A percentile compares a stretch with the other conserved stretches of the same genome.
phyloP scores from a whole-genome alignment of 2,113 vertebrate genomes.

The Chlorodrepanis virens region DNA sequence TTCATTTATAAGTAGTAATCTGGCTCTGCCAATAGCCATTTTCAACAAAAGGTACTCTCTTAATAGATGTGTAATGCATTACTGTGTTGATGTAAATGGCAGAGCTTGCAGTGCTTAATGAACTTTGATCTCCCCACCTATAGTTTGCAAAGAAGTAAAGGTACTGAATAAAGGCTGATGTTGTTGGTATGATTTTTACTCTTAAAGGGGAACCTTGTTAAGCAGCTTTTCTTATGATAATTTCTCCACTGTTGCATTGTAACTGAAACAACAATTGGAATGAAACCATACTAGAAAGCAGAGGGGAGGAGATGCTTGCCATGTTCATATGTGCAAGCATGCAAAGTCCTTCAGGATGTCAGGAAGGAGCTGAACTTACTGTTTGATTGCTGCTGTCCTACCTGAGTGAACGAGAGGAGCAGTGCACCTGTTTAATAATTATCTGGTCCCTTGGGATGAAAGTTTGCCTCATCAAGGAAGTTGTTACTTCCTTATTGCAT shows the following conservation, averaged over 20 bases:
- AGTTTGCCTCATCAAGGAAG: slow-evolving; percentile 33
- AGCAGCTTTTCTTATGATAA: not conserved
- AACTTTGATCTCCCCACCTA: not conserved
- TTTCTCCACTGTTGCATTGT: not conserved
- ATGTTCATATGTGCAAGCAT: not conserved
- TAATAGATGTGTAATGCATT: not conserved
- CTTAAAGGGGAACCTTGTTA: not conserved
- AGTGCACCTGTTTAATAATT: slow-evolving; percentile 5
- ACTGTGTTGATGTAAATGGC: not conserved
- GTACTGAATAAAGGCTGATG: not conserved
- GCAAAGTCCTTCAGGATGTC: not conserved
- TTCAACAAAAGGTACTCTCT: not conserved
- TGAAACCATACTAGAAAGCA: not conserved
- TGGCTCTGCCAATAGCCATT: not conserved
- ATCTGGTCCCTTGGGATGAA: not conserved
- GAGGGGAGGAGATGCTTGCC: not conserved
- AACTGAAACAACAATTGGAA: not conserved
- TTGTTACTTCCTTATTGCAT: slow-evolving; percentile 1
- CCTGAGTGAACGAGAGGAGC: not conserved
- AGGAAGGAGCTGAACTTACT: not conserved
- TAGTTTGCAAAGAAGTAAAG: not conserved
- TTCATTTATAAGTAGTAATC: not conserved
- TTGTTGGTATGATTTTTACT: not conserved
- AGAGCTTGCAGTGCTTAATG: not conserved
- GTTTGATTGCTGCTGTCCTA: not conserved